Percentiles rank a stretch among this genome's conserved stretches.
Conservation (phyloP, 2,888 invertebrate species). For the Drosophila mayaguana region DNA sequence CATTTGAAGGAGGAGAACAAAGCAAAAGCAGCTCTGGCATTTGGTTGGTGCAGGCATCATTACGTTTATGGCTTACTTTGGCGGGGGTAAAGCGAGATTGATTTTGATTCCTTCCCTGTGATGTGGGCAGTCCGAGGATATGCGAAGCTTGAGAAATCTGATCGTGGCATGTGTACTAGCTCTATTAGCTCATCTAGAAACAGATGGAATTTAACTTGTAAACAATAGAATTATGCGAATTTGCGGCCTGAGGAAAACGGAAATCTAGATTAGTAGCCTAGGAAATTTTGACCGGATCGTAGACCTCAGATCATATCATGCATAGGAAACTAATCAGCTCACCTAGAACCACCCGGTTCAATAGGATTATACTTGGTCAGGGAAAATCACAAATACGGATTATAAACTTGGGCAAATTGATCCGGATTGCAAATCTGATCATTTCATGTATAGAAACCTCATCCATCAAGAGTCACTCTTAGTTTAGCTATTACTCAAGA, state of each 20-base stretch:
- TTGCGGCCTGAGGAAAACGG: not conserved
- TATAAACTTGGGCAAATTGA: too few relatives aligned
- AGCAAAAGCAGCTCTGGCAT: not conserved
- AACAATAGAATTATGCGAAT: not conserved
- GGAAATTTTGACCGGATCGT: too few relatives aligned
- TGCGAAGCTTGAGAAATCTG: not conserved
- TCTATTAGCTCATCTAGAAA: not conserved
- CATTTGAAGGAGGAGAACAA: not conserved
- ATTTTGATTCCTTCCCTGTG: not conserved
- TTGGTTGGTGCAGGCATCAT: not conserved
- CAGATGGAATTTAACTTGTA: not conserved
- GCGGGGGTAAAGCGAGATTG: slow-evolving; percentile 5
- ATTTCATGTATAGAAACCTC: not conserved
- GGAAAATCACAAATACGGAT: too few relatives aligned
- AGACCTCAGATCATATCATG: not conserved
- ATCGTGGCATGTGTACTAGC: not conserved
- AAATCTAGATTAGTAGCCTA: too few relatives aligned
- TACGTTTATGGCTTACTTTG: not conserved
- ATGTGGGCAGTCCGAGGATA: not conserved
- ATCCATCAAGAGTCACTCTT: not conserved
- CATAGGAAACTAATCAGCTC: too few relatives aligned
- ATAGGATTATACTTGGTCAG: too few relatives aligned
- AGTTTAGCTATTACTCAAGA: not conserved
- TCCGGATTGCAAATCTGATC: too few relatives aligned
- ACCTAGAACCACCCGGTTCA: too few relatives aligned